Percentiles rank a stretch among this genome's conserved stretches.
Conservation (phyloP, 2,797 vertebrate species). For the Microctenopoma stevenorrisi region DNA sequence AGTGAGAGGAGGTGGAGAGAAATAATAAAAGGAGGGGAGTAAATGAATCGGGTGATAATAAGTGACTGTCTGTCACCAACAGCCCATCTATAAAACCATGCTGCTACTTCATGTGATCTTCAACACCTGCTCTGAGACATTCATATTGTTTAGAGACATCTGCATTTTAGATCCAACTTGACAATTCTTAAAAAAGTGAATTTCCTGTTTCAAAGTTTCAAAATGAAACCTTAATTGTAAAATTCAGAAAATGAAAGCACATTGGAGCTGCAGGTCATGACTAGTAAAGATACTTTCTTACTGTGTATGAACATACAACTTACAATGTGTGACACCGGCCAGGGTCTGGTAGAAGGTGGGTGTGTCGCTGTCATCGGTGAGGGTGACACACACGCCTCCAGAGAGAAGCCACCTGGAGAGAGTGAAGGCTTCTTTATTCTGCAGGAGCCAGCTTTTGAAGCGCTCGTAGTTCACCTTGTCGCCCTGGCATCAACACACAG, state of each 20-base stretch:
- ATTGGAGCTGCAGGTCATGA: background rate
- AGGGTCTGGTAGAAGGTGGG: constrained; percentile 99
- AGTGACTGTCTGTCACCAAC: background rate
- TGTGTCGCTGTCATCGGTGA: constrained; percentile 98
- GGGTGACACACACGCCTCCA: constrained; percentile 94
- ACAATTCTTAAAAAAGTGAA: background rate
- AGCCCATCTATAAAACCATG: too few species aligned
- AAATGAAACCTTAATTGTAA: too few species aligned
- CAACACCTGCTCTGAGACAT: background rate
- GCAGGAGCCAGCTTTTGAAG: constrained; percentile 94
- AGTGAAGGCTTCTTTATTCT: constrained; percentile 97
- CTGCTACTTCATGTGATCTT: constrained; percentile 1
- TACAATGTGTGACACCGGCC: constrained; percentile 98
- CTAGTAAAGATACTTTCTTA: background rate
- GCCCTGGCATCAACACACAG: constrained; percentile 81
- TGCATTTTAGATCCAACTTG: background rate
- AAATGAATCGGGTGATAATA: background rate
- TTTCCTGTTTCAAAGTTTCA: too few species aligned
- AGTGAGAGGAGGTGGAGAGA: background rate
- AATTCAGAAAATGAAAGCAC: too few species aligned
- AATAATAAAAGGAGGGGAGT: background rate
- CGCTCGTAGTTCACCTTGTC: constrained; percentile 98
- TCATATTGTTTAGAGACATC: constrained; percentile 1
- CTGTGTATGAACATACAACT: constrained; percentile 72
- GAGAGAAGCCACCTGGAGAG: constrained; percentile 98